These are phyloP conservation scores for Aselliscus stoliczkanus DNA, from an alignment of 2,797 vertebrate genomes.

Conservation along the genomic window DNA sequence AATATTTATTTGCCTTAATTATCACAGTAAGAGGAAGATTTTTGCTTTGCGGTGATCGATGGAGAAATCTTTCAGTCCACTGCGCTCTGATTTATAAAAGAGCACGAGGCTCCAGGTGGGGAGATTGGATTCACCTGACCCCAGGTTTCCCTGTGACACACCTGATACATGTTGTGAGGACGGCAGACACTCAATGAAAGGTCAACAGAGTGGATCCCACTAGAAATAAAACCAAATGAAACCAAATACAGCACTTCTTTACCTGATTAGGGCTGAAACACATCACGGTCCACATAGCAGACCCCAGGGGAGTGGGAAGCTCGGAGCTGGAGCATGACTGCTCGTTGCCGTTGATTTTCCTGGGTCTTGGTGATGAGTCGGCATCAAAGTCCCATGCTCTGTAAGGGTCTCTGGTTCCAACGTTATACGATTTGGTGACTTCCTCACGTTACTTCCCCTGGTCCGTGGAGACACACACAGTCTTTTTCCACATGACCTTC, in stretches of 20 bases:
- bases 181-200: conserved; percentile 48
- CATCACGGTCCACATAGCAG: background rate
- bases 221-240: background rate
- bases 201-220: background rate
- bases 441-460: background rate
- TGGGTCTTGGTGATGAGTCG: background rate
- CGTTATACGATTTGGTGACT: background rate
- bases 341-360: background rate
- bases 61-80: conserved; percentile 40
- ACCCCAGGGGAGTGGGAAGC: background rate
- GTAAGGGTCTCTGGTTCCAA: background rate
- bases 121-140: conserved; percentile 63
- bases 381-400: background rate
- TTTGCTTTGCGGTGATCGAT: conserved; percentile 52
- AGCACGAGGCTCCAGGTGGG: conserved; percentile 39
- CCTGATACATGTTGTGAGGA: conserved; percentile 43
- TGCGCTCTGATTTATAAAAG: conserved; percentile 60
- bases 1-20: conserved; percentile 10
- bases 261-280: background rate
- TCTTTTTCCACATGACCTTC: background rate
- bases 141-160: conserved; percentile 52
- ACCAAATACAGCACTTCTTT: background rate
- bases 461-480: background rate
- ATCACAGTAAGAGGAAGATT: background rate
- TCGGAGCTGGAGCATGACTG: background rate